These are phyloP conservation scores for Aphodius granarius DNA, from an alignment of 2,888 invertebrate species.

Conservation along the genomic window DNA sequence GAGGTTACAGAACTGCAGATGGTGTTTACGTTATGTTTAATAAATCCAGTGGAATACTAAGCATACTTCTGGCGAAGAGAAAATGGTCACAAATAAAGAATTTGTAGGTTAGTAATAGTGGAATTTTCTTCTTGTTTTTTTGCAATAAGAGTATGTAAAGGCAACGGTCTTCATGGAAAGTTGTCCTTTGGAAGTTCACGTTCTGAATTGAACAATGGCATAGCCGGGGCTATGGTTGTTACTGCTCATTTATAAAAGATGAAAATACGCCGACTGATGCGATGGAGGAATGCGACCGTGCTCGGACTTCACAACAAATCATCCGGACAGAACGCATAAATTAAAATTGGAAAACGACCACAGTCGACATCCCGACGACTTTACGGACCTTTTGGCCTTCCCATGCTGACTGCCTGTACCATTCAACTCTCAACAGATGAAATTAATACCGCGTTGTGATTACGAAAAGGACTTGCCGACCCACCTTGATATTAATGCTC, in stretches of 20 bases:
- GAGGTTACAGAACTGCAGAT: not conserved
- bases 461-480: too few species aligned
- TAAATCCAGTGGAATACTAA: too few species aligned
- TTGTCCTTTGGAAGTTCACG: not conserved
- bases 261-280: conserved; percentile 37
- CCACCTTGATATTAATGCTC: too few species aligned
- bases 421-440: not conserved
- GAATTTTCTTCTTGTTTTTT: too few species aligned
- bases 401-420: not conserved
- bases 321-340: conserved; percentile 42
- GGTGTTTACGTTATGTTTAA: too few species aligned
- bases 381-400: not conserved
- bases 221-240: conserved; percentile 8
- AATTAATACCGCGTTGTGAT: not conserved
- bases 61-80: too few species aligned
- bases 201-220: conserved; percentile 18
- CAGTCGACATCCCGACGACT: not conserved
- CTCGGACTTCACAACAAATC: conserved; percentile 38
- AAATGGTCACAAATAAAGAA: too few species aligned
- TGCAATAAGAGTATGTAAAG: too few species aligned
- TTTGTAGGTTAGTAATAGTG: too few species aligned
- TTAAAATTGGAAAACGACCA: conserved; percentile 41
- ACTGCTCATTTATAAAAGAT: conserved; percentile 34
- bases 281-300: conserved; percentile 38
- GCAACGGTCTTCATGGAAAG: too few species aligned